Evolutionary conservation across 2,888 invertebrate species (phyloP).

Genomic region (Drosophila rubida): DNA sequence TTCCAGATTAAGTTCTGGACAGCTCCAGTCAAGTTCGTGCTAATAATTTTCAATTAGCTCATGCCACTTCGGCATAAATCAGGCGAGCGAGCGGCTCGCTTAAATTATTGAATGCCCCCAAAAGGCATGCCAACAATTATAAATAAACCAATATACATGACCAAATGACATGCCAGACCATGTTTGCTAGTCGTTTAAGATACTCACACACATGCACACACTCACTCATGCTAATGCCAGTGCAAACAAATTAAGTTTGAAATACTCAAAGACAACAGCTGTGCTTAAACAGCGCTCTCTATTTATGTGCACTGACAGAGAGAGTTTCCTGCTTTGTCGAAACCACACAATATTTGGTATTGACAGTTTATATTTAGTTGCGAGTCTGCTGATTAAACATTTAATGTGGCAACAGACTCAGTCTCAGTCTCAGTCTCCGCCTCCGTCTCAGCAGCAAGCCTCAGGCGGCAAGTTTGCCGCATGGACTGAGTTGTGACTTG

Average conservation of each 20-base stretch:
- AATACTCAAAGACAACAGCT: conserved; percentile 40
- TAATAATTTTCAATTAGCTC: conserved; percentile 30
- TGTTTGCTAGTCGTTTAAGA: conserved; percentile 16
- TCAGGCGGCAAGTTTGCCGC: not conserved
- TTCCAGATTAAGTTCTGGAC: not conserved
- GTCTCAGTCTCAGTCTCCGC: not conserved
- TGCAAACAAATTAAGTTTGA: conserved; percentile 35
- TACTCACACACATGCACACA: conserved; percentile 6
- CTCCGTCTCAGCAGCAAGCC: not conserved
- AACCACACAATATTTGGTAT: conserved; percentile 59
- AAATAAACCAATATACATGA: conserved; percentile 60
- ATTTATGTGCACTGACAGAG: conserved; percentile 1
- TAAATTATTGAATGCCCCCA: conserved; percentile 39
- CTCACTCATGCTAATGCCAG: conserved; percentile 2
- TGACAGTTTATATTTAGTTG: conserved; percentile 62
- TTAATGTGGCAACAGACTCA: conserved; percentile 42
- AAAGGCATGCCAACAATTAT: conserved; percentile 44
- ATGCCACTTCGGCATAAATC: conserved; percentile 8
- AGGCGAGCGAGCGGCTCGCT: conserved; percentile 12
- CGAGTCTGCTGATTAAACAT: conserved; percentile 67
- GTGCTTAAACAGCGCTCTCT: conserved; percentile 29
- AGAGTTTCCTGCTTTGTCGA: conserved; percentile 6
- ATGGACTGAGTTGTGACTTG: conserved; percentile 8
- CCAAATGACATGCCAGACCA: conserved; percentile 36
- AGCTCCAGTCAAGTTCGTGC: not conserved